Percentiles rank a stretch among this genome's conserved stretches.
Evolutionary conservation across 2,888 invertebrate species (phyloP).

Genomic region (Drosophila kanekoi): DNA sequence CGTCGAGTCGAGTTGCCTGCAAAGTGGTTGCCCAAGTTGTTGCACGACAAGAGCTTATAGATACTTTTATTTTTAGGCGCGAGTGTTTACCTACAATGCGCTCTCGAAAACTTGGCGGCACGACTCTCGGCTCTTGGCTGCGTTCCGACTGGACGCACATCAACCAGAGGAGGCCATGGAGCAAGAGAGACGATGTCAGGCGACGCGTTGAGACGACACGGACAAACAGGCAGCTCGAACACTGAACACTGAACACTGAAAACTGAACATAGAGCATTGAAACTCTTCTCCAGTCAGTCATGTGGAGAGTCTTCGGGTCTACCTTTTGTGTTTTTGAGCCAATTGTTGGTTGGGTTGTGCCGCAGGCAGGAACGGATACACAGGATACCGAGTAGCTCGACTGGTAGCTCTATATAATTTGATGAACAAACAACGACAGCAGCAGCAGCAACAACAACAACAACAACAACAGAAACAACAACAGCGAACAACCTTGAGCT

Average conservation of each 20-base stretch:
- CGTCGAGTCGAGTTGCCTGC: constrained; percentile 42
- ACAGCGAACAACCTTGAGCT: constrained; percentile 56
- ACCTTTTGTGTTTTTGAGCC: constrained; percentile 42
- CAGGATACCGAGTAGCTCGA: constrained; percentile 56
- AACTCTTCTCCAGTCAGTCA: constrained; percentile 33
- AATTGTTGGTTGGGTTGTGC: constrained; percentile 53
- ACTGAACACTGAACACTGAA: constrained; percentile 20
- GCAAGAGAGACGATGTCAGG: constrained; percentile 53
- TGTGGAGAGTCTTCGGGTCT: constrained; percentile 2
- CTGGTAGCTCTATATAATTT: constrained; percentile 78
- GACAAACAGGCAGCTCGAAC: constrained; percentile 69
- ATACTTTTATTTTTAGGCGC: constrained; percentile 74
- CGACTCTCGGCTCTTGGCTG: constrained; percentile 41
- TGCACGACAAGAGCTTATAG: constrained; percentile 70
- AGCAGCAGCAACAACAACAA: constrained; percentile 29
- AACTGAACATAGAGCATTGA: constrained; percentile 11
- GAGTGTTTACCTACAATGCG: constrained; percentile 77
- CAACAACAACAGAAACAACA: constrained; percentile 39
- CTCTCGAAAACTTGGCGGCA: constrained; percentile 67
- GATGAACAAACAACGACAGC: constrained; percentile 75
- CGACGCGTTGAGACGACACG: constrained; percentile 69
- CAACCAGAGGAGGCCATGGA: constrained; percentile 31
- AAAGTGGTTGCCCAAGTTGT: constrained; percentile 76
- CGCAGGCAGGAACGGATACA: constrained; percentile 32
- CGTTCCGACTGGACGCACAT: constrained; percentile 76